Base-by-base conservation (phyloP, 2,797 vertebrate genomes). In the Oreochromis mossambicus region DNA sequence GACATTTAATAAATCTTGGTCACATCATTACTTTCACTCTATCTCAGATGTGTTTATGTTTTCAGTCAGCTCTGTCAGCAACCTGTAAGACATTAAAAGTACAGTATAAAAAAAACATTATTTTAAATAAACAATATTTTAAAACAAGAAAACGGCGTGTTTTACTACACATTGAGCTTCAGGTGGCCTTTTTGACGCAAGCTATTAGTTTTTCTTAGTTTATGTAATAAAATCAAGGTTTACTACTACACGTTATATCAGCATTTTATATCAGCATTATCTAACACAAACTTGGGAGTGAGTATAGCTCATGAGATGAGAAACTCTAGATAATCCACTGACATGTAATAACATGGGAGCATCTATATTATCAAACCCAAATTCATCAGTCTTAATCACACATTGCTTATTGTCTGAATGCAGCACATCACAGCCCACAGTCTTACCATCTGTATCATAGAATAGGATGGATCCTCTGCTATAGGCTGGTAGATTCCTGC, bases 231-330 rank as follows among this genome's bases (percentile, higher is more conserved):
- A 54, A 13, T 54, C 11, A 24, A 4, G 2, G 52, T 24, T 55
- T 14, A 55, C 24, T 13, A 24, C 52, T 55, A 55, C 52, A 54
- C 0, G 0, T 13, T 50, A 50, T 24, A 6, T 54, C 51, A 54
- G 6, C 21, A 54, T 54, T 54, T 24, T 24, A 24, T 24, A 24
- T 24, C 24, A 24, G 24, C 24, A 24, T 24, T 24, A 24, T 24
- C 24, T 24, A 24, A 24, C 24, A 24, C 24, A 24, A 24, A 24
- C 24, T 24, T 24, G 24, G 24, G 24, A 24, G 24, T 24, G 24
- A 24, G 24, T 24, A 24, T 24, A 24, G 24, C 24, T 24, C 24
- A 24, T 24, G 24, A 24, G 24, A 24, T 24, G 24, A 24, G 24
- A 24, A 24, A 24, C 24, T 24, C 24, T 24, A 24, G 3, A 24